Evolutionary conservation across 2,113 vertebrate genomes (phyloP).

Genomic region (Cairina moschata): DNA sequence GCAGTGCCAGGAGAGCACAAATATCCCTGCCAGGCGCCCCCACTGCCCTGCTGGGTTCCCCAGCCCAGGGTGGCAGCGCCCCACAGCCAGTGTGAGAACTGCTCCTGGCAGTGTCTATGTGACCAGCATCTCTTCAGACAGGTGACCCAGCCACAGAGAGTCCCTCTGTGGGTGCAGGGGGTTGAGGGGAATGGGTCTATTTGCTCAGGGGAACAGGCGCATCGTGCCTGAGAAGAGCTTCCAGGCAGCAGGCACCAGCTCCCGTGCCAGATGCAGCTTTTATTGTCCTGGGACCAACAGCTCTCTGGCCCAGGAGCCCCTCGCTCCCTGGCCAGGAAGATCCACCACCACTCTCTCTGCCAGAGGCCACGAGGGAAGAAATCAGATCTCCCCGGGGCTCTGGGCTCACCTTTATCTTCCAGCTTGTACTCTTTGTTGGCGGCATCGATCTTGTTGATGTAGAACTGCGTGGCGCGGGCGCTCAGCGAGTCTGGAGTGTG

Average conservation of each 20-base stretch:
- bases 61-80: background rate
- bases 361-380: background rate
- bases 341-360: background rate
- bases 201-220: background rate
- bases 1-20: background rate
- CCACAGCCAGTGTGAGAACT: background rate
- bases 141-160: background rate
- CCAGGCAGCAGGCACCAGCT: background rate
- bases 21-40: no score
- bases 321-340: background rate
- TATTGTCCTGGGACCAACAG: no score
- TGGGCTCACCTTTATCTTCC: conserved; percentile 90
- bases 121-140: background rate
- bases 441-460: conserved; percentile 87
- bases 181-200: background rate
- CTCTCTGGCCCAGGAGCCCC: background rate
- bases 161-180: background rate
- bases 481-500: conserved; percentile 84
- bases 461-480: conserved; percentile 87
- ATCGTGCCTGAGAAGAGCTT: background rate
- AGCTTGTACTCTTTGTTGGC: conserved; percentile 89
- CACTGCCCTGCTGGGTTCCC: background rate
- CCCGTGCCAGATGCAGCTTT: background rate
- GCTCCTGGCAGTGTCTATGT: background rate
- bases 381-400: background rate